Percentiles rank a stretch among this genome's conserved stretches.
Evolutionary conservation across 2,113 vertebrate genomes (phyloP).

Genomic region (Callipepla californica): DNA sequence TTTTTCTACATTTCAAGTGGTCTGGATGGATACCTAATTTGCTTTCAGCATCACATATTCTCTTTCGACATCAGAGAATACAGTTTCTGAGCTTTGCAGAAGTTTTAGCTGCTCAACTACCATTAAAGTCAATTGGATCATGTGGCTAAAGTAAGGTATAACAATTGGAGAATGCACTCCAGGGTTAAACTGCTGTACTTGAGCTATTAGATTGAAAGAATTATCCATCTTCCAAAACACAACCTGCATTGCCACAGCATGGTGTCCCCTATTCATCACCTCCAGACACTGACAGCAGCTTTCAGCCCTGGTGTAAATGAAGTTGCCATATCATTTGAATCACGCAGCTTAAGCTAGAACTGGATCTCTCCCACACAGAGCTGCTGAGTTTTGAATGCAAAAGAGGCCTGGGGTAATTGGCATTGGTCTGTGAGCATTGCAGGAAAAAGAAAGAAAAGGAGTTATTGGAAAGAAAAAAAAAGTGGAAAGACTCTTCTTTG

Average conservation of each 20-base stretch:
- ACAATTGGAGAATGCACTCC: not conserved
- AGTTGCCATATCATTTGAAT: not conserved
- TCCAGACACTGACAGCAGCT: not conserved
- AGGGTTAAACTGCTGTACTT: not conserved
- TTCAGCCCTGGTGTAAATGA: not conserved
- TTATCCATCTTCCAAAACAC: not conserved
- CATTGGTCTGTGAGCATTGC: not conserved
- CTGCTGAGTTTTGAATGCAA: not conserved
- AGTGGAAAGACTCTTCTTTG: not conserved
- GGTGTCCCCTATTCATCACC: not conserved
- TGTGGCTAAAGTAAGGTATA: not conserved
- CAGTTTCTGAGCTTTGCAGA: not conserved
- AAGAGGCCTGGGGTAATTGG: not conserved
- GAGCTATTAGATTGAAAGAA: not conserved
- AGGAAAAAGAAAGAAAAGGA: not conserved
- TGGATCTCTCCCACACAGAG: not conserved
- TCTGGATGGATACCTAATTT: not conserved
- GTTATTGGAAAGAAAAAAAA: not conserved
- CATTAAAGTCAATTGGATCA: slow-evolving; percentile 3
- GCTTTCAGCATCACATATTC: not conserved
- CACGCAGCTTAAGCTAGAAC: not conserved
- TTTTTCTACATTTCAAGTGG: not conserved
- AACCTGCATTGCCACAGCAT: not conserved
- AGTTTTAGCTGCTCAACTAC: not conserved
- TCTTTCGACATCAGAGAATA: not conserved